Conservation (phyloP, 2,888 invertebrate genomes). For the Limenitis arthemis region DNA sequence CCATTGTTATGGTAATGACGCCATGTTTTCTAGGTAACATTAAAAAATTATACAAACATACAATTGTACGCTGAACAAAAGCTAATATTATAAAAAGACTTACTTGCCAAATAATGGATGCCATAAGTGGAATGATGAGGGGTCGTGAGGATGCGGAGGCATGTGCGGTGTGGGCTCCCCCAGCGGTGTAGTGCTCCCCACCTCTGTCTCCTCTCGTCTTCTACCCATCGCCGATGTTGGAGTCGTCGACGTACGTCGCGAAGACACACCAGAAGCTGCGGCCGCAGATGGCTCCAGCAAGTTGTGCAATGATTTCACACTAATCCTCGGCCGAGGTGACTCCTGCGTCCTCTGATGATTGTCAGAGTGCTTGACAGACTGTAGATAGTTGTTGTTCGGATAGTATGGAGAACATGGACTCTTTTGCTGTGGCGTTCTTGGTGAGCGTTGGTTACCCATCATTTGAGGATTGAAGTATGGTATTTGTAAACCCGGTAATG, state of each 20-base stretch:
- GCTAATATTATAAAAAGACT: constrained; percentile 42
- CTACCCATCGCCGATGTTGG: constrained; percentile 63
- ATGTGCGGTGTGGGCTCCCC: constrained; percentile 57
- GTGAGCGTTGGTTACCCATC: constrained; percentile 73
- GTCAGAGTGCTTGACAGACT: constrained; percentile 51
- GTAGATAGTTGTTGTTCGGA: constrained; percentile 60
- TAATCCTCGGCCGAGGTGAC: constrained; percentile 72
- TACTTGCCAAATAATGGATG: constrained; percentile 91
- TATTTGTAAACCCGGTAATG: constrained; percentile 53
- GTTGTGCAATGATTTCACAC: constrained; percentile 75
- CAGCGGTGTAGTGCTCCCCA: constrained; percentile 75
- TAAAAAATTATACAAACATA: background rate
- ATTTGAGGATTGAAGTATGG: constrained; percentile 57
- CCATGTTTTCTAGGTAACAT: constrained; percentile 7
- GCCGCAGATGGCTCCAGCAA: constrained; percentile 64
- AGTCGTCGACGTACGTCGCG: constrained; percentile 61
- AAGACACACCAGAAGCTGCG: constrained; percentile 66
- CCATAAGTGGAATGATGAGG: constrained; percentile 81
- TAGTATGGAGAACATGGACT: constrained; percentile 60
- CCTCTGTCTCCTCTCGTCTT: constrained; percentile 71
- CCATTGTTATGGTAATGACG: constrained; percentile 16
- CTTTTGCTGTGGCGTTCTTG: constrained; percentile 74
- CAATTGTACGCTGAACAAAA: too few species aligned
- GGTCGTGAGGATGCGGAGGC: constrained; percentile 48
- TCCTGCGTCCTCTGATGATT: constrained; percentile 45